Evolutionary conservation across 1,140 invertebrate genomes (phyloP).

Genomic region (Heterodera schachtii): DNA sequence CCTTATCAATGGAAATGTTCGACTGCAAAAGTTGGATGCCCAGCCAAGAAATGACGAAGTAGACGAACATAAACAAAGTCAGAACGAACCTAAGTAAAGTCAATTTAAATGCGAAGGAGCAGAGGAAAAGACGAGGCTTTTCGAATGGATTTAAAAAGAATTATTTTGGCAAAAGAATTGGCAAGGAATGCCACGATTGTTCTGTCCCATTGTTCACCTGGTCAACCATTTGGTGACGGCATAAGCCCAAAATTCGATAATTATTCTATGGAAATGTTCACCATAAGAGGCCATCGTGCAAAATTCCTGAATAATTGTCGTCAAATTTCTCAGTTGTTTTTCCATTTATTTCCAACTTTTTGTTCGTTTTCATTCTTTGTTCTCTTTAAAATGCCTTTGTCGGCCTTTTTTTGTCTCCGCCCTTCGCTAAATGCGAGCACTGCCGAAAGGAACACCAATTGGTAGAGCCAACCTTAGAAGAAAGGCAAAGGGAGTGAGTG

Average conservation of each 20-base stretch:
- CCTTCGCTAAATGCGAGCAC: slow-evolving; percentile 78
- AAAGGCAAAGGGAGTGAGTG: not conserved
- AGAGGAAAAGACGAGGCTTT: too few relatives aligned
- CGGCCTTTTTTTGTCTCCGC: slow-evolving; percentile 12
- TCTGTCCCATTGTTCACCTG: slow-evolving; percentile 23
- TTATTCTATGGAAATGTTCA: slow-evolving; percentile 36
- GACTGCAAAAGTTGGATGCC: slow-evolving; percentile 56
- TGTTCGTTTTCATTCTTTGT: not conserved
- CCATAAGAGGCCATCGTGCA: not conserved
- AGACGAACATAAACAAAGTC: slow-evolving; percentile 48
- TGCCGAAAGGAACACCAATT: slow-evolving; percentile 89
- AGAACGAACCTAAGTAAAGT: slow-evolving; percentile 37
- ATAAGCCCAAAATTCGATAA: slow-evolving; percentile 51
- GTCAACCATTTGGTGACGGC: slow-evolving; percentile 52
- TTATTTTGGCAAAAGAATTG: too few relatives aligned
- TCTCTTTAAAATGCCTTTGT: not conserved
- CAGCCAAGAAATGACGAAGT: slow-evolving; percentile 57
- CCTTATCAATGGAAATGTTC: slow-evolving; percentile 60
- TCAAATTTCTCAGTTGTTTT: not conserved
- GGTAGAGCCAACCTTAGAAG: slow-evolving; percentile 71
- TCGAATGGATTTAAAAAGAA: too few relatives aligned
- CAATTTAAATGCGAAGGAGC: not conserved
- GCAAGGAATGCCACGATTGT: not conserved
- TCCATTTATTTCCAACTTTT: not conserved
- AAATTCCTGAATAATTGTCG: not conserved